Conservation (phyloP, 2,888 invertebrate species). For the Noctua janthina region DNA sequence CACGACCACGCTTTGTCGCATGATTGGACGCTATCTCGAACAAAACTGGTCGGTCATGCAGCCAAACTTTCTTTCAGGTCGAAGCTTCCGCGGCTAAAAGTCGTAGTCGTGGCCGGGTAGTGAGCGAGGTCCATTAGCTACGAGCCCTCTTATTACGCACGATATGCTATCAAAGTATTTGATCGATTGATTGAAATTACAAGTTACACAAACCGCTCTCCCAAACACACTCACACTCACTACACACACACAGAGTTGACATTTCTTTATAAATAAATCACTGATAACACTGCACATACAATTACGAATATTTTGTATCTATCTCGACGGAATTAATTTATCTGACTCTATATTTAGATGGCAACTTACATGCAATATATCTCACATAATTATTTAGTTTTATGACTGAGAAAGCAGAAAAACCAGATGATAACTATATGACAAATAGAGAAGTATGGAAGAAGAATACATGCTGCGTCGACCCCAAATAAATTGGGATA, state of each 20-base stretch:
- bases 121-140: background rate
- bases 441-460: background rate
- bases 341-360: conserved; percentile 38
- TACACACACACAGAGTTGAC: background rate
- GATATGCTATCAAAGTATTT: conserved; percentile 33
- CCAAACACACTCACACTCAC: background rate
- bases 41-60: background rate
- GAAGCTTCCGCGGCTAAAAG: background rate
- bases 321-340: conserved; percentile 51
- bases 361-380: conserved; percentile 7
- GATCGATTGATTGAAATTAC: conserved; percentile 16
- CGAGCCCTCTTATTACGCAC: conserved; percentile 12
- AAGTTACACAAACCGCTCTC: conserved; percentile 10
- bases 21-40: background rate
- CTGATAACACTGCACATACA: conserved; percentile 20
- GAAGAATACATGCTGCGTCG: background rate
- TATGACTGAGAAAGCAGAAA: background rate
- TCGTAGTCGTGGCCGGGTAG: background rate
- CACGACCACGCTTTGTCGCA: background rate
- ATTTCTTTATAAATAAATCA: conserved; percentile 36
- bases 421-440: background rate
- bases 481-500: background rate
- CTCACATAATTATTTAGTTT: conserved; percentile 2
- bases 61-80: background rate
- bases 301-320: conserved; percentile 25